Conservation (phyloP, 2,888 invertebrate species). For the Oeneis ivallda region DNA sequence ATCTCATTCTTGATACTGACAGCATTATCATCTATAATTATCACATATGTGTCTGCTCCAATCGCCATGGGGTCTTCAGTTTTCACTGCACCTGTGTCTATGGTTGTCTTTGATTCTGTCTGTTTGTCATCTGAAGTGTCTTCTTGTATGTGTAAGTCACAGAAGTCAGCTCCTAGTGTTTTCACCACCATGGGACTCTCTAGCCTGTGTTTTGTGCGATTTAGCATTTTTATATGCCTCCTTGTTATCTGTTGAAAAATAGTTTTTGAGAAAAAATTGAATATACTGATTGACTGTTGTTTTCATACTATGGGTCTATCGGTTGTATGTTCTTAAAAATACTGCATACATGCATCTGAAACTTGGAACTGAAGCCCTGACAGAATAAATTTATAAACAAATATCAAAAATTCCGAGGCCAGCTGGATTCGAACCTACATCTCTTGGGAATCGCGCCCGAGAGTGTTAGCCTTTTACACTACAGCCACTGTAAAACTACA, state of each 20-base stretch:
- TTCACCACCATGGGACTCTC: not conserved
- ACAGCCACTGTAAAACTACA: too few relatives aligned
- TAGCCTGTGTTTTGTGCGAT: not conserved
- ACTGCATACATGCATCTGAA: too few relatives aligned
- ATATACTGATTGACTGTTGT: too few relatives aligned
- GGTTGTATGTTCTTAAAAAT: too few relatives aligned
- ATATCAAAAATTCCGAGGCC: too few relatives aligned
- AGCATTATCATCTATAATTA: not conserved
- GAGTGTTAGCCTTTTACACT: too few relatives aligned
- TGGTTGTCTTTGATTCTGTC: not conserved
- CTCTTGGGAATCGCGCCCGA: too few relatives aligned
- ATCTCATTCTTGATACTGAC: too few relatives aligned
- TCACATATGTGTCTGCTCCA: not conserved
- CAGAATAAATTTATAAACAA: too few relatives aligned
- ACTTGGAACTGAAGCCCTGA: too few relatives aligned
- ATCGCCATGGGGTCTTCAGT: not conserved
- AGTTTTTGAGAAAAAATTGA: not conserved
- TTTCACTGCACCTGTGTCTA: not conserved
- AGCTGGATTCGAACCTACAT: too few relatives aligned
- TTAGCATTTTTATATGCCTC: not conserved
- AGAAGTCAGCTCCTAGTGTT: not conserved
- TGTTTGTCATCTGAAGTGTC: not conserved
- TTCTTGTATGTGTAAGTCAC: not conserved
- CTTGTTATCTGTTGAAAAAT: not conserved
- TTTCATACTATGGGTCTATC: too few relatives aligned